phyloP scores from a whole-genome alignment of 2,113 vertebrate species.

The Hemichromis elongatus region DNA sequence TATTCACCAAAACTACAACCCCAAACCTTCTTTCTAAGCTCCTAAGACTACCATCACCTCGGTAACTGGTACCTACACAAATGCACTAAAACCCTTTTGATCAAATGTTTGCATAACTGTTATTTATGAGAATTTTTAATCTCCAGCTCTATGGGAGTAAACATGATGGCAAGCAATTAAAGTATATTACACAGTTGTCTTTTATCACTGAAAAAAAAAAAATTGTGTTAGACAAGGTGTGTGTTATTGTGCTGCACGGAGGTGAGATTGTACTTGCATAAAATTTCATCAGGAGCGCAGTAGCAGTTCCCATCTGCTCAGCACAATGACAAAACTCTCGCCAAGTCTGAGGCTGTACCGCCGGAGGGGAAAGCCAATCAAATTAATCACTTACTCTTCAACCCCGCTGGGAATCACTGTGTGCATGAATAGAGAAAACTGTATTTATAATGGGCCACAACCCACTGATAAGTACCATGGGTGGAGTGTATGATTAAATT shows the following conservation, averaged over 20 bases:
- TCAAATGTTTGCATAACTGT: not conserved
- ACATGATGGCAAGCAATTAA: not conserved
- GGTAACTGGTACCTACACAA: not conserved
- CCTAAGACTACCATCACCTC: not conserved
- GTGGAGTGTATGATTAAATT: conserved; percentile 47
- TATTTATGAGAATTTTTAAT: not conserved
- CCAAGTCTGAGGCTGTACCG: conserved; percentile 12
- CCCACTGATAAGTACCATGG: conserved; percentile 29
- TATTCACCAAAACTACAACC: not conserved
- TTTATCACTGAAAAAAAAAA: not conserved
- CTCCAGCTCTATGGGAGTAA: not conserved
- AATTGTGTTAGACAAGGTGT: not conserved
- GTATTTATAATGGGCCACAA: conserved; percentile 50
- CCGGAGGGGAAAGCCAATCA: conserved; percentile 59
- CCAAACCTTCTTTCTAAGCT: not conserved
- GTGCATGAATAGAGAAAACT: conserved; percentile 42
- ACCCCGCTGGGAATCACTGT: conserved; percentile 46
- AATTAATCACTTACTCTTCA: conserved; percentile 69
- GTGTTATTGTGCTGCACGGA: conserved; percentile 10
- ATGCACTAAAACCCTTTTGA: not conserved
- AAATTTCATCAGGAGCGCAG: conserved; percentile 34
- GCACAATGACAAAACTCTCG: conserved; percentile 12
- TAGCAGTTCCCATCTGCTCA: conserved; percentile 48
- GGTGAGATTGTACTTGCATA: conserved; percentile 31
- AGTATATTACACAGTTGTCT: not conserved